phyloP scores from a whole-genome alignment of 2,797 vertebrate species.

The Semaprochilodus insignis region DNA sequence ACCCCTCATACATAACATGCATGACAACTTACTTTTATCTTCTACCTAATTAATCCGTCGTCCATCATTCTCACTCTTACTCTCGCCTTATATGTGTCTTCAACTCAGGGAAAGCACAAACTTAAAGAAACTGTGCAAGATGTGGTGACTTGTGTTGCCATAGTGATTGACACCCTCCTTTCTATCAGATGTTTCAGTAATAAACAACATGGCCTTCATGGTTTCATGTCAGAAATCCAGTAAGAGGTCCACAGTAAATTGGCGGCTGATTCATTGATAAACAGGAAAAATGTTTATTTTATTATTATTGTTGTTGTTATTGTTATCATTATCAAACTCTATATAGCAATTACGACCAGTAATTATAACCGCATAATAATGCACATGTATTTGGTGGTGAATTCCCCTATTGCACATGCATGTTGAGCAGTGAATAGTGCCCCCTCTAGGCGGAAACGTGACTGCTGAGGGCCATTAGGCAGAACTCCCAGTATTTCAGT shows the following conservation, averaged over 20 bases:
- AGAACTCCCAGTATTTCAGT: too few species aligned
- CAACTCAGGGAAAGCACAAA: slow-evolving; percentile 7
- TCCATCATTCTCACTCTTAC: neutral
- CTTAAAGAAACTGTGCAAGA: neutral
- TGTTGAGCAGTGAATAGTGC: too few species aligned
- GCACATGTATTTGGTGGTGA: too few species aligned
- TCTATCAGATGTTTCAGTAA: neutral
- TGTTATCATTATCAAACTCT: too few species aligned
- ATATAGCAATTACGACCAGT: too few species aligned
- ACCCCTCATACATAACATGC: neutral
- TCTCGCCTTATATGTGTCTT: slow-evolving; percentile 11
- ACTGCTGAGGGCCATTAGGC: too few species aligned
- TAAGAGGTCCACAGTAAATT: neutral
- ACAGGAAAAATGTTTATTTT: too few species aligned
- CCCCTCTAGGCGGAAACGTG: too few species aligned
- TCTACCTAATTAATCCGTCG: neutral
- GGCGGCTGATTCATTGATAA: neutral
- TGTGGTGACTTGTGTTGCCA: neutral
- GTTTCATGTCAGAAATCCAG: neutral
- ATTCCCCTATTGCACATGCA: too few species aligned
- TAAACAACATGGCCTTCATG: neutral
- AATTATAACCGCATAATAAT: too few species aligned
- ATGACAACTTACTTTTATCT: neutral
- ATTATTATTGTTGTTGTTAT: too few species aligned
- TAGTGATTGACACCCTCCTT: neutral